phyloP scores from a whole-genome alignment of 2,888 invertebrate genomes.

The Eurois occulta region DNA sequence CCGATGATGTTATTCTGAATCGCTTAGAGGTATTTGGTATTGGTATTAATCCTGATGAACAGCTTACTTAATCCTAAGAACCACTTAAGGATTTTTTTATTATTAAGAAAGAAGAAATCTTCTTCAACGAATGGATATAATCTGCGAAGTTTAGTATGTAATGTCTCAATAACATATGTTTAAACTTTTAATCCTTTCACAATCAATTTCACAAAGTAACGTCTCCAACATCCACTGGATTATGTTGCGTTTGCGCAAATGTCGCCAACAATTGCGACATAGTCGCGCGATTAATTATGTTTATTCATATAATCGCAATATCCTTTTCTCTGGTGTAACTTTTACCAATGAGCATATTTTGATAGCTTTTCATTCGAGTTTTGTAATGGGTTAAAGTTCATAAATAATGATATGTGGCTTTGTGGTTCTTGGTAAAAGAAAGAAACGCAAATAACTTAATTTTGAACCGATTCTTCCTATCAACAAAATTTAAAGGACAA shows the following conservation, averaged over 20 bases:
- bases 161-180: conserved; percentile 36
- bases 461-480: neutral
- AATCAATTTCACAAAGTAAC: conserved; percentile 46
- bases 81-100: conserved; percentile 18
- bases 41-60: conserved; percentile 13
- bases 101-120: conserved; percentile 23
- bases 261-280: conserved; percentile 46
- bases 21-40: conserved; percentile 5
- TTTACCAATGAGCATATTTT: conserved; percentile 24
- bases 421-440: neutral
- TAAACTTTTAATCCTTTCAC: conserved; percentile 52
- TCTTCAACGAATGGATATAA: conserved; percentile 3
- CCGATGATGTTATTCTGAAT: conserved; percentile 10
- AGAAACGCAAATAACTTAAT: too few relatives aligned
- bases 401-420: neutral
- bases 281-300: conserved; percentile 47
- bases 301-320: conserved; percentile 48
- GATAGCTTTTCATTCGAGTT: neutral
- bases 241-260: conserved; percentile 49
- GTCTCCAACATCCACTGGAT: conserved; percentile 25
- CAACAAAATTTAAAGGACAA: too few relatives aligned
- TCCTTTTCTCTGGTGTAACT: conserved; percentile 47
- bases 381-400: neutral
- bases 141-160: conserved; percentile 23
- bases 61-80: conserved; percentile 22